Conservation (phyloP, 2,888 invertebrate genomes). For the Theodoxus fluviatilis region DNA sequence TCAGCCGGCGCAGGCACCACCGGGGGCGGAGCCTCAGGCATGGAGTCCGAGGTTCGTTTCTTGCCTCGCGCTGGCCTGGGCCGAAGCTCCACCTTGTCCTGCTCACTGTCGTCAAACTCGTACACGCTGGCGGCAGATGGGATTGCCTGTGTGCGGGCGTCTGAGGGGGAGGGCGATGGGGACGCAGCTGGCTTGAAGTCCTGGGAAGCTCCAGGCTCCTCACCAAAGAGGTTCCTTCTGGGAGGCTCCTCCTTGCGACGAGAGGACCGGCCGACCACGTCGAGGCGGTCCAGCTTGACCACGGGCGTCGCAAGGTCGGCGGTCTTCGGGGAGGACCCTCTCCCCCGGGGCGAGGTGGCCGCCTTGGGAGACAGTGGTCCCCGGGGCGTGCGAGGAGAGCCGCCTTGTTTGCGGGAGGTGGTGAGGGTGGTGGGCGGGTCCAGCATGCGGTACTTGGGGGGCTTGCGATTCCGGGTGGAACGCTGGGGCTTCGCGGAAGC, state of each 20-base stretch:
- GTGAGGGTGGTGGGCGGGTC: constrained; percentile 36
- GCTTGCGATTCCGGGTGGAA: constrained; percentile 44
- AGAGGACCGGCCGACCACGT: constrained; percentile 30
- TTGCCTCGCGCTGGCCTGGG: constrained; percentile 28
- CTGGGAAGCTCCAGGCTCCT: constrained; percentile 25
- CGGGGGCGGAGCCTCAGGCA: background rate
- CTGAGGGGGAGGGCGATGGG: no score
- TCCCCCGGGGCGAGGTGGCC: constrained; percentile 28
- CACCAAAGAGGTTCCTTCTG: constrained; percentile 20
- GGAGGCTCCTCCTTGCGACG: constrained; percentile 32
- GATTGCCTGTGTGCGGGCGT: no score
- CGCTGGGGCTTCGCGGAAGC: constrained; percentile 37
- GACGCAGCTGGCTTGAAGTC: no score
- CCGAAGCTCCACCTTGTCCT: constrained; percentile 35
- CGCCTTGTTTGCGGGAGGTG: constrained; percentile 25
- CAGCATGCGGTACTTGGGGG: constrained; percentile 43
- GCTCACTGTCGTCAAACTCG: constrained; percentile 53
- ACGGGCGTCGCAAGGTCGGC: constrained; percentile 38
- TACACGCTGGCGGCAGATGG: no score
- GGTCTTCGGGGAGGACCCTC: constrained; percentile 34
- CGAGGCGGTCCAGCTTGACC: constrained; percentile 49
- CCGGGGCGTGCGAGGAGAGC: constrained; percentile 34
- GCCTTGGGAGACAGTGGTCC: constrained; percentile 33
- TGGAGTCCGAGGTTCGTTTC: constrained; percentile 21
- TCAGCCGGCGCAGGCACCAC: no score